Base-by-base conservation (phyloP, 2,888 invertebrate species). In the Stenurella melanura region DNA sequence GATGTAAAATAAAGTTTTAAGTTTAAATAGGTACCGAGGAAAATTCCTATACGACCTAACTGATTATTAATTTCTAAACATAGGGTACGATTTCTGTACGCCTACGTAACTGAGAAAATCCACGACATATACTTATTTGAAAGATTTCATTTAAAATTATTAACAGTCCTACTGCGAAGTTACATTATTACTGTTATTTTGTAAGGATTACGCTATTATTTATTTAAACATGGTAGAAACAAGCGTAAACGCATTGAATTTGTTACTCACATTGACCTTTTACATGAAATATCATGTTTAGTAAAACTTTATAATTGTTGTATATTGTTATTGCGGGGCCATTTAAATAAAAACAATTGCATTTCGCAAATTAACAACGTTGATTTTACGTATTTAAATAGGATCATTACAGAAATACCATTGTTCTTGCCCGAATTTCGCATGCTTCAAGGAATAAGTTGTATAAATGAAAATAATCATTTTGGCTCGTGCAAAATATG, bases 381-480 rank as follows among this genome's bases (percentile, higher is more conserved):
- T 42, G 42, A 64, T 64, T 64, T 64, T 64, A 42, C 7, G 11
- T 64, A 38, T 42, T 64, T 38, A 21, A 42, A 64, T 64, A 64
- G 18, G 38, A 42, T 17, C 42, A 64, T 64, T 64, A 42, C 64
- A 64, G 19, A 64, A 64, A 42, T 4, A 1, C 64, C 42, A 64
- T 64, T 64, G 64, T 64, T 64, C 64, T 38, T 42, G 64, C 42
- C 17, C 42, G 64, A 38, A n/a, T 19, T 64, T 64, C 64, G 64
- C 64, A 64, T 57, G 70, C 19, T 57, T 70, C 70, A 70, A 70
- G 70, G 70, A 58, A 58, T 57, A 26, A 26, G 18, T 26, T 58
- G 54, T 60, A 38, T 60, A 38, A 38, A 69, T 58, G 38, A 70
- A 70, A 58, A 69, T 34, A 9, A 26, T 70, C 42, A 57, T 54